Evolutionary conservation across 1,140 invertebrate genomes (phyloP).

Genomic region (Zophobas morio): DNA sequence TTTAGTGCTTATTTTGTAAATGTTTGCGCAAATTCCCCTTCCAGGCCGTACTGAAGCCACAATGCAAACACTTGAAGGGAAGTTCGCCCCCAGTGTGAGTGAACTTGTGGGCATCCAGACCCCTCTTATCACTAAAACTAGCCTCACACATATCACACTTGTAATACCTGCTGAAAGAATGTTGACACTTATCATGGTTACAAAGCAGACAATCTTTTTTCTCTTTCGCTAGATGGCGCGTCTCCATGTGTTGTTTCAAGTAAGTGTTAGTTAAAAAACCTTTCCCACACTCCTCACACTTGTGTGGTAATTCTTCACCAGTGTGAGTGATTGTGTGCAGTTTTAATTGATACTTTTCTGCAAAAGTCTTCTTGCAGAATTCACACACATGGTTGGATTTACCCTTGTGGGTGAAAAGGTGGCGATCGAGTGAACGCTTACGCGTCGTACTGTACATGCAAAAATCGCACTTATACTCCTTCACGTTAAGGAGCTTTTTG

Average conservation of each 20-base stretch:
- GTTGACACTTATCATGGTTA: conserved; percentile 2
- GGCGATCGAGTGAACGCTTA: conserved; percentile 7
- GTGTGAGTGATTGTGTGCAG: conserved; percentile 13
- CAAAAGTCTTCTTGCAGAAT: conserved; percentile 10
- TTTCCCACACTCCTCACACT: conserved; percentile 11
- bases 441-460: conserved; percentile 7
- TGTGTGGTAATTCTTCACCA: conserved; percentile 10
- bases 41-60: conserved; percentile 8
- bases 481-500: conserved; percentile 16
- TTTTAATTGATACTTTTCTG: conserved; percentile 16
- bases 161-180: conserved; percentile 1
- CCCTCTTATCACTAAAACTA: conserved; percentile 24
- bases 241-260: conserved; percentile 21
- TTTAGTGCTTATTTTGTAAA: conserved; percentile 11
- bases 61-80: conserved; percentile 10
- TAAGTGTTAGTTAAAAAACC: conserved; percentile 14
- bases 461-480: conserved; percentile 20
- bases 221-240: not conserved
- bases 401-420: conserved; percentile 12
- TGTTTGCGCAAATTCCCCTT: conserved; percentile 18
- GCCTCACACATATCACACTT: conserved; percentile 15
- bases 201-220: not conserved
- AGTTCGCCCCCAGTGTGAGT: conserved; percentile 22
- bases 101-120: not conserved
- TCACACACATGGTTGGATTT: conserved; percentile 17